Evolutionary conservation across 2,113 vertebrate genomes (phyloP), one percentile per base, ranked within the genome.

Genomic region (Neomonachus schauinslandi): DNA sequence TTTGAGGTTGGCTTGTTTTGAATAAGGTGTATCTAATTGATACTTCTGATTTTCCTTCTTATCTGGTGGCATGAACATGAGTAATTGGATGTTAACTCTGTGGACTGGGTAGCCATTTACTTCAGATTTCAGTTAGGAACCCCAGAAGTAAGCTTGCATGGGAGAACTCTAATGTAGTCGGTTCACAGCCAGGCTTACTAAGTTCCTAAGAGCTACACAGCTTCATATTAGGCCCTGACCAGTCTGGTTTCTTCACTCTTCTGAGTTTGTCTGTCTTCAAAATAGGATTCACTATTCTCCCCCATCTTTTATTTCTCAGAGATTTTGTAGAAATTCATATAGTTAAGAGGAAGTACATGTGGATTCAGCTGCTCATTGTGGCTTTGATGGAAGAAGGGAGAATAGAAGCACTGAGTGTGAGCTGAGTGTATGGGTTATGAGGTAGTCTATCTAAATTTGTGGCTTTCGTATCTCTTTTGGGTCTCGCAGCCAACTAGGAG

Each of bases 291-390:
- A 33, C 85, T n/a, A 9, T 61, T 53, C 76, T 91, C 42, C 39
- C 16, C 49, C 49, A 51, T 91, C 21, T 91, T 85, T 86, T 93
- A 86, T 86, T 87, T 97, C 55, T 80, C 51, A 69, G 59, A 19
- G 51, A 82, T 82, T 59, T 57, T 82, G 39, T 89, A 85, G 71
- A 89, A 97, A 90, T 36, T 86, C 65, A 42, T 49, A 18, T 16
- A 42, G 71, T 84, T 77, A 33, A 82, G 36, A 93, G 57, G 33
- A 72, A 69, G 15, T 65, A 42, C 7, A 28, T 16, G 21, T 83
- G 49, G 26, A 53, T 53, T 82, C 46, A 63, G 28, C 72, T 65
- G 8, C 7, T 86, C 31, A 80, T 1, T 67, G 53, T 87, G 12
- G 11, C 36, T 28, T 10, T 51, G 57, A 67, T 39, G 42, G 49